Base-by-base conservation (phyloP, 2,888 invertebrate genomes). In the Eupithecia exiguata region DNA sequence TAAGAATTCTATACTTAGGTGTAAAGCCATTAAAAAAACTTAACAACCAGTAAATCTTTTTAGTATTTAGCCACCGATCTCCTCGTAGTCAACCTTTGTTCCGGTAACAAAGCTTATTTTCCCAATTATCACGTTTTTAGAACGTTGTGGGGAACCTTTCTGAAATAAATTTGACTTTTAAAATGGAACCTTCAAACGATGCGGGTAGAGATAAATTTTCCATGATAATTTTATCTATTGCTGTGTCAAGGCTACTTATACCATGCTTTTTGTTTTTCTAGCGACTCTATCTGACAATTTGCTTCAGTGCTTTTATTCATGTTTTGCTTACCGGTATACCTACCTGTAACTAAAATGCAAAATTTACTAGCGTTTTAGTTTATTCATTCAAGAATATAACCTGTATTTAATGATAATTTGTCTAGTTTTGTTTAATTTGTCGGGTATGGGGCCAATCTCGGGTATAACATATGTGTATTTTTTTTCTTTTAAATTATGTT, bases 21-120 rank as follows among this genome's bases (percentile, higher is more conserved):
- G 25, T 58, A 58, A 53, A 53, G 21, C 14, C 58, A 58, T 53
- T 58, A 58, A 58, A 58, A 58, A 25, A 58, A 25, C 25, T 58
- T 4, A 58, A 25, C 25, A 25, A 58, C 12, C 25, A 25, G 58
- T 58, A 9, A 58, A 58, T 58, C 58, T 58, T 58, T 58, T 58
- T 25, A 25, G 25, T 58, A 25, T 58, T 58, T 25, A 25, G 58
- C 14, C 1, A 58, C 25, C 25, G 9, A 58, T 12, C 25, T 21
- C 5, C 25, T 21, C 49, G n/a, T 3, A 53, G 53, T 53, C 53
- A 21, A 5, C 21, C 58, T 25, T 25, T 58, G 58, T 58, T 58
- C 58, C 25, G 12, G 58, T 58, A 58, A 58, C 58, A 58, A 58
- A 25, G 21, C 25, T 58, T 25, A 58, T 58, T 58, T 58, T 58